Conservation (phyloP, 2,888 invertebrate species). For the Heliothis peltigera region DNA sequence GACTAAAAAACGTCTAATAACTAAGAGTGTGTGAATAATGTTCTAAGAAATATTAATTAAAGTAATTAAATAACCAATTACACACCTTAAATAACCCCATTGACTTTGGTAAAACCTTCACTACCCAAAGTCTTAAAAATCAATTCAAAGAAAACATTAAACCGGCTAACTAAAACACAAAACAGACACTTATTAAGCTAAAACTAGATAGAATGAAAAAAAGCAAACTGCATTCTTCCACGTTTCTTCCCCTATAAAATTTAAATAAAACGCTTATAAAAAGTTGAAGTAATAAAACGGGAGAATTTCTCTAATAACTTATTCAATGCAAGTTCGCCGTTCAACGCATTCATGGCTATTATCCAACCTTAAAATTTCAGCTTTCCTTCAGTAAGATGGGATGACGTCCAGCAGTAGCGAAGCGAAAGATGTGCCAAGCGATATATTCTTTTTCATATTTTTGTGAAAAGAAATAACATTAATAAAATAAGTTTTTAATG, state of each 20-base stretch:
- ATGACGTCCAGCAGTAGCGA: constrained; percentile 18
- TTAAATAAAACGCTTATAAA: constrained; percentile 46
- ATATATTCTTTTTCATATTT: neutral
- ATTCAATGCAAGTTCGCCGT: constrained; percentile 62
- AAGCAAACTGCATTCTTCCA: constrained; percentile 15
- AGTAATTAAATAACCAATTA: too few species aligned
- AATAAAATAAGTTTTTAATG: too few species aligned
- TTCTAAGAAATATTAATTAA: too few species aligned
- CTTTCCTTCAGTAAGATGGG: constrained; percentile 29
- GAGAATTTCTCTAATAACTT: constrained; percentile 62
- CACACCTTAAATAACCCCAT: too few species aligned
- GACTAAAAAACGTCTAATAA: too few species aligned
- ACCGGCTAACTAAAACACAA: neutral
- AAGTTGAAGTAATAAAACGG: constrained; percentile 55
- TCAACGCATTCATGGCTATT: constrained; percentile 61
- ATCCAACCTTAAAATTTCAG: constrained; percentile 64
- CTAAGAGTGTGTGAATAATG: too few species aligned
- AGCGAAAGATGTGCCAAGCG: neutral
- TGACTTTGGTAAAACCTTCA: too few species aligned
- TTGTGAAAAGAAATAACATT: too few species aligned
- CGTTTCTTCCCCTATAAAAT: constrained; percentile 24
- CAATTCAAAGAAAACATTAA: neutral
- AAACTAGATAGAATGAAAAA: constrained; percentile 2
- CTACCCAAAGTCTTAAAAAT: too few species aligned
- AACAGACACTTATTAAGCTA: neutral